These are phyloP conservation scores for Meda fulgida DNA, from an alignment of 2,797 vertebrate genomes.

Conservation along the genomic window DNA sequence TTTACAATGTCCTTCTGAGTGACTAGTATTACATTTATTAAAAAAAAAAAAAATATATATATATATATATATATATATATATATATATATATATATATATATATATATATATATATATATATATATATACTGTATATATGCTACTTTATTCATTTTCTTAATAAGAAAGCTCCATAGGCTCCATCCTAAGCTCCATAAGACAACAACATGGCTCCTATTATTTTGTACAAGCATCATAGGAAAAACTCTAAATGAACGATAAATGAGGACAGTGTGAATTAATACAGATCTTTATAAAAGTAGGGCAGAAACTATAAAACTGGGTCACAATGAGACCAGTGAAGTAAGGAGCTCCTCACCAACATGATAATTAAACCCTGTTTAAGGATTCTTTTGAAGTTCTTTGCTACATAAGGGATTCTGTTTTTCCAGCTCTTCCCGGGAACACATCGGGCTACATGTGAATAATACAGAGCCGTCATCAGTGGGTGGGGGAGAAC, in stretches of 20 bases:
- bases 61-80: no score
- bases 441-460: slow-evolving; percentile 16
- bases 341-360: slow-evolving; percentile 26
- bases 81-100: no score
- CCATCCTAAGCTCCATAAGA: not conserved
- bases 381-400: slow-evolving; percentile 62
- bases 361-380: slow-evolving; percentile 53
- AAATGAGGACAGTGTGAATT: slow-evolving; percentile 20
- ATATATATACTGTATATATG: not conserved
- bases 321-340: slow-evolving; percentile 37
- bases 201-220: slow-evolving; percentile 20
- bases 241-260: slow-evolving; percentile 24
- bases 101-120: no score
- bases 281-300: not conserved
- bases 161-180: not conserved
- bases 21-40: no score
- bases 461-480: slow-evolving; percentile 30
- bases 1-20: no score
- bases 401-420: slow-evolving; percentile 40
- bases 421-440: slow-evolving; percentile 25
- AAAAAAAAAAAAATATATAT: no score
- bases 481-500: not conserved
- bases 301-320: slow-evolving; percentile 36
- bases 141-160: slow-evolving; percentile 15
- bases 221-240: slow-evolving; percentile 23